Conservation (phyloP, 2,113 vertebrate genomes). For the Phalacrocorax aristotelis region DNA sequence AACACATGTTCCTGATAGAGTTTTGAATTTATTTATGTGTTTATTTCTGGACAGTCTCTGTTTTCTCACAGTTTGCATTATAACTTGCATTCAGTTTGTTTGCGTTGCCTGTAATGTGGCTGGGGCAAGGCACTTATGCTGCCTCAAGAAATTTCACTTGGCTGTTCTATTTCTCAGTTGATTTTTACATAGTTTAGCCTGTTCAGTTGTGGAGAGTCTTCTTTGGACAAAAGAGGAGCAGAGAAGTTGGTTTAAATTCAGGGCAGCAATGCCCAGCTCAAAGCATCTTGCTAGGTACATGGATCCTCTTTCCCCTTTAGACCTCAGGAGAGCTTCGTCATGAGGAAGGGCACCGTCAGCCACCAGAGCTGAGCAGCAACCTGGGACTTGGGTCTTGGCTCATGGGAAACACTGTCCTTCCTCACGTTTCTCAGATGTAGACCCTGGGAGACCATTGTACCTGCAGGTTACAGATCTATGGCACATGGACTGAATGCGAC, state of each 20-base stretch:
- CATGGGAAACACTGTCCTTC: not conserved
- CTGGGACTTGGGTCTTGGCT: not conserved
- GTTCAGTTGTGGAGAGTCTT: not conserved
- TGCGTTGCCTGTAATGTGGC: not conserved
- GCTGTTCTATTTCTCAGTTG: not conserved
- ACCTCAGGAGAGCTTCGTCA: not conserved
- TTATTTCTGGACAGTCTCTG: not conserved
- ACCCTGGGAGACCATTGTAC: not conserved
- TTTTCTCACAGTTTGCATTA: not conserved
- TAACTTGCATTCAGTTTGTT: not conserved
- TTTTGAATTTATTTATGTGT: not conserved
- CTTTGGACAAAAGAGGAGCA: not conserved
- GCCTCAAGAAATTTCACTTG: not conserved
- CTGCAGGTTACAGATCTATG: not conserved
- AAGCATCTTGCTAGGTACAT: not conserved
- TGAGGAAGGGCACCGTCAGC: not conserved
- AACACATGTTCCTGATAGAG: not conserved
- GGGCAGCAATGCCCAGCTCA: not conserved
- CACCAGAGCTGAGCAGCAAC: not conserved
- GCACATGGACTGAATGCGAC: not conserved
- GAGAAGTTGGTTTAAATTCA: not conserved
- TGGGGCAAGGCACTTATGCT: not conserved
- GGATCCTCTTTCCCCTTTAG: not conserved
- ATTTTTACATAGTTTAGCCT: not conserved
- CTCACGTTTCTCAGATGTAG: not conserved